Evolutionary conservation across 2,888 invertebrate species (phyloP).

Genomic region (Drosophila mettleri): DNA sequence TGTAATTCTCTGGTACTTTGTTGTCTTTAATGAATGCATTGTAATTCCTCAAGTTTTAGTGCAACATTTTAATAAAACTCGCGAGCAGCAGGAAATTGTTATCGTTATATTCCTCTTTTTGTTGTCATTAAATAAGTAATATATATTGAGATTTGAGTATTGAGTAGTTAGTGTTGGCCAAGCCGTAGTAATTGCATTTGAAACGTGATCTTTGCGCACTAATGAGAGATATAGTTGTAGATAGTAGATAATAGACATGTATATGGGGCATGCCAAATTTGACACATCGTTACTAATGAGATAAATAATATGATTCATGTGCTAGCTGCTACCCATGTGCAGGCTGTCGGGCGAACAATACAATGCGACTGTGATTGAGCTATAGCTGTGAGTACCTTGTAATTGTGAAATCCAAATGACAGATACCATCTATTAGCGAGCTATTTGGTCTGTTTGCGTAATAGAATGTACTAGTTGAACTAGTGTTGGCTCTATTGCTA

Average conservation of each 20-base stretch:
- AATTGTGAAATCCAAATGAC: slow-evolving; percentile 32
- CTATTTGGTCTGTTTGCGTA: slow-evolving; percentile 37
- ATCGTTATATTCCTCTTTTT: neutral
- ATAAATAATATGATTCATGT: slow-evolving; percentile 71
- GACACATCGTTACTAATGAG: slow-evolving; percentile 74
- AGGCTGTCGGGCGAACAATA: slow-evolving; percentile 19
- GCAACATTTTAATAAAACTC: slow-evolving; percentile 37
- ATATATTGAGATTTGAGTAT: neutral
- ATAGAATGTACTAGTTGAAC: slow-evolving; percentile 13
- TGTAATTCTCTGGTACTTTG: slow-evolving; percentile 38
- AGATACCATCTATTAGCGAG: slow-evolving; percentile 14
- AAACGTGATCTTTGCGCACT: slow-evolving; percentile 49
- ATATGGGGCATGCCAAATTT: slow-evolving; percentile 57
- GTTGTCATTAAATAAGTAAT: slow-evolving; percentile 22
- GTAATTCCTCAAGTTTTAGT: slow-evolving; percentile 42
- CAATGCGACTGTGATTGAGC: slow-evolving; percentile 41
- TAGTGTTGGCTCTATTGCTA: slow-evolving; percentile 8
- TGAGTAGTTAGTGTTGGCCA: slow-evolving; percentile 7
- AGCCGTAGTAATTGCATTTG: slow-evolving; percentile 42
- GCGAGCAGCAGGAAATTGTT: slow-evolving; percentile 51
- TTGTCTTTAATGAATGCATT: slow-evolving; percentile 59
- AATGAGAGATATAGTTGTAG: slow-evolving; percentile 17
- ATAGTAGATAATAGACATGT: slow-evolving; percentile 9
- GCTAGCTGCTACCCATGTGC: neutral
- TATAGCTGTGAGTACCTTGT: slow-evolving; percentile 19